phyloP scores from a whole-genome alignment of 2,888 invertebrate species.

The Gibbula magus region DNA sequence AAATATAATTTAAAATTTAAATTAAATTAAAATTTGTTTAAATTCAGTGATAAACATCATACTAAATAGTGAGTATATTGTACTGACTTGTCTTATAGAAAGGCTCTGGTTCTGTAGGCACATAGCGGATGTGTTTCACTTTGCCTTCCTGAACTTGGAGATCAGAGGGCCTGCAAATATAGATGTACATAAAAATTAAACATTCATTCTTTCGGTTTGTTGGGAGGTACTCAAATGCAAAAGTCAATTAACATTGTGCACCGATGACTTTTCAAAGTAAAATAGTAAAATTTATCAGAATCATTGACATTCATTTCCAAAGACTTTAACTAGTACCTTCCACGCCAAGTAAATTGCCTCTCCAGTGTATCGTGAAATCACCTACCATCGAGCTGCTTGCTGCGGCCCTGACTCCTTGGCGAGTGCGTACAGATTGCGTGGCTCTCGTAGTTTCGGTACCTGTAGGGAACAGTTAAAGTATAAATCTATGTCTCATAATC shows the following conservation, averaged over 20 bases:
- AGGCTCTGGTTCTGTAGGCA: constrained; percentile 85
- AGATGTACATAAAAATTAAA: too few relatives aligned
- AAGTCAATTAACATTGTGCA: too few relatives aligned
- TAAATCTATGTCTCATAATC: too few relatives aligned
- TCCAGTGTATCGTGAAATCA: neutral
- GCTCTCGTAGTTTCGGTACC: constrained; percentile 73
- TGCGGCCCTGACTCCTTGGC: constrained; percentile 70
- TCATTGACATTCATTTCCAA: too few relatives aligned
- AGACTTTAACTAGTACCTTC: too few relatives aligned
- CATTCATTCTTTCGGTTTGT: too few relatives aligned
- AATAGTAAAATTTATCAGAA: too few relatives aligned
- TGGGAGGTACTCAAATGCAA: too few relatives aligned
- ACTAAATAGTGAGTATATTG: neutral
- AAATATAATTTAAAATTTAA: neutral
- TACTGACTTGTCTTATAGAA: constrained; percentile 79
- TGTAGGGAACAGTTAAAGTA: constrained; percentile 33
- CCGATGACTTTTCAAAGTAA: too few relatives aligned
- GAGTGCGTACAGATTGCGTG: constrained; percentile 71
- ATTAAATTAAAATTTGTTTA: neutral
- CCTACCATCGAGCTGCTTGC: constrained; percentile 72
- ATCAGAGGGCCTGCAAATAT: constrained; percentile 71
- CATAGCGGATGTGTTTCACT: constrained; percentile 85
- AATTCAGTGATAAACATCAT: neutral
- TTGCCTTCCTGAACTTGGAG: constrained; percentile 87
- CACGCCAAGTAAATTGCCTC: too few relatives aligned